Evolutionary conservation across 1,140 invertebrate genomes (phyloP), one percentile per base, ranked within the genome.

Genomic region (Drosophila orena): DNA sequence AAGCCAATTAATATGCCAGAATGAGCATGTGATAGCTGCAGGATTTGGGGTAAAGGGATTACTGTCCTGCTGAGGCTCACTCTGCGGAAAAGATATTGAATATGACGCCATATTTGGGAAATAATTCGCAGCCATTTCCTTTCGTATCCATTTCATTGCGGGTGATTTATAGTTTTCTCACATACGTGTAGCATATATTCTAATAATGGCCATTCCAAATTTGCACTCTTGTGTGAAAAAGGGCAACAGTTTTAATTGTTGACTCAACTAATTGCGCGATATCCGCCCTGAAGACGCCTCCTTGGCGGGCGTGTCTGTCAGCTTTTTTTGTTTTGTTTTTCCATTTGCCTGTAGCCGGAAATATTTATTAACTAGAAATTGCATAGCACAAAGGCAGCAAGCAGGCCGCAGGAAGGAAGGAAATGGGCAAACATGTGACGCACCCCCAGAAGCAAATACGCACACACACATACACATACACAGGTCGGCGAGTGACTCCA

Each of bases 331-430:
- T 61, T 81, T 70, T 53, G 62, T 49, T 54, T 15, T 40, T 57
- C 50, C 22, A 12, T 65, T 65, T 47, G 73, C 34, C 44, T 77
- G 62, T 61, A 53, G 66, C 66, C 79, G 83, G 79, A 86, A 86
- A 88, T 86, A 81, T 86, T 86, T 86, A 88, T 86, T 86, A 88
- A 86, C 83, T 86, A 88, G 85, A 83, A 86, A 86, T 88, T 88
- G 79, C 84, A 58, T 65, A 73, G 73, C 79, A 74, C 70, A 60
- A 79, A 47, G 74, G 77, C 62, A 57, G 37, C 57, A 57, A 56
- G 64, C 65, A 56, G 40, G 35, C 46, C 60, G 71, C 60, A 43
- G 79, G 69, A 79, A 86, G 83, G 75, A 86, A 86, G 84, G 83
- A 86, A 89, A 83, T 65, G 66, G 77, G 71, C 83, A 88, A 86